Evolutionary conservation across 1,140 invertebrate species (phyloP), one percentile per base, ranked within the genome.

Genomic region (Heterodera schachtii): DNA sequence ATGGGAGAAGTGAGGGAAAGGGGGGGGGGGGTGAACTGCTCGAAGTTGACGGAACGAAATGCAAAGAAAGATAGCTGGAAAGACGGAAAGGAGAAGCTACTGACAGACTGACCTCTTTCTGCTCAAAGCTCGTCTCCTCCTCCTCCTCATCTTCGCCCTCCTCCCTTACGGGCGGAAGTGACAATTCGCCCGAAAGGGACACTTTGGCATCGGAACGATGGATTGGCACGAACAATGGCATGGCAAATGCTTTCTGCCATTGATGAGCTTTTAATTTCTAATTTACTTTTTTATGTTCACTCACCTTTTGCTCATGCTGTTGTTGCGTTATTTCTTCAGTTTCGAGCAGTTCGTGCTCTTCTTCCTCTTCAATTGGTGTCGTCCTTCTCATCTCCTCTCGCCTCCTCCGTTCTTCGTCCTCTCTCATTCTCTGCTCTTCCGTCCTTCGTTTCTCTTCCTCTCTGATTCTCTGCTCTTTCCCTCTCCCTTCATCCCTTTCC

Each of bases 71-170:
- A 31, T 31, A 31, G 31, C 31, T 31, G 31, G 49, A 52, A 52
- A 52, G 52, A 8, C 9, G 9, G 49, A 8, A 16, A 8, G 52
- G 52, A 2, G 1, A 11, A 16, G 52, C 16, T 9, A 52, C 1
- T 2, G 9, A 4, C 11, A 13, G 4, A 71, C 69, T 71, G 9
- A 69, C 77, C 60, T 43, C 44, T 78, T 47, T 21, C 7, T 66
- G 43, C 66, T 78, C 77, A 9, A 78, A 78, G 49, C 21, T 78
- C 13, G 77, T 19, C 11, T 71, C 77, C 49, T 78, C 60, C 7
- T 78, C 76, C 11, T 78, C 77, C 70, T 78, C 77, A 11, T 78
- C 77, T 78, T 78, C 77, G 11, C 66, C 77, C 21, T 78, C 77
- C 9, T 78, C 77, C 57, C 52, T 71, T 21, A 78, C 21, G 7